Base-by-base conservation (phyloP, 2,797 vertebrate species). In the Margarornis squamiger region DNA sequence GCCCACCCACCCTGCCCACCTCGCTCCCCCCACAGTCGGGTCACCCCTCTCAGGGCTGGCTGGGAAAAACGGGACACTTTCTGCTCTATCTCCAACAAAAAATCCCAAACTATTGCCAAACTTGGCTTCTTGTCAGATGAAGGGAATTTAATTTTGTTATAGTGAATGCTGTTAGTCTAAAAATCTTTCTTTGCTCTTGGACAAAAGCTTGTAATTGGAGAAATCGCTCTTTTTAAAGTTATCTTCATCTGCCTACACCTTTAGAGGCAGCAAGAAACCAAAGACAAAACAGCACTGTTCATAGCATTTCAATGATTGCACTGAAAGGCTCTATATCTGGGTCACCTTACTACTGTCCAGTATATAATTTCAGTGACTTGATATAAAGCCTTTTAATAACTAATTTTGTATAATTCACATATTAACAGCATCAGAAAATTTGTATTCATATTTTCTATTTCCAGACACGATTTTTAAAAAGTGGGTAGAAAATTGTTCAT, bases 161-260 rank as follows among this genome's bases (percentile, higher is more conserved):
- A 97, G 90, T 92, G 96, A 97, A 95, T 96, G 89, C 87, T 96
- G 92, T 94, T 96, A 96, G 67, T 77, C 92, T 97, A 96, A 97
- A 97, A 98, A 94, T 96, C 89, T 97, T 94, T 94, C 96, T 96
- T 94, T 97, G 78, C 95, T 95, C 77, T 94, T 95, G 96, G 93
- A 98, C 97, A 98, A 98, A 98, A 96, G 95, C 97, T 97, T 92
- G 97, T 97, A 98, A 98, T 85, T 96, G 95, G 97, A 98, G 97
- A 97, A 97, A 97, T 66, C 93, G 90, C 96, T 95, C 93, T 93
- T 90, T 94, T 82, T 57, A 97, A 95, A 97, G 96, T 98, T 97
- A 97, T 98, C 98, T 97, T 95, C 95, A 97, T 97, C 97, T 96
- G 88, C 97, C 96, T 97, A 97, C 97, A 98, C 95, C 96, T 97